phyloP scores from a whole-genome alignment of 2,888 invertebrate species.

The Ornithoptera alexandrae region DNA sequence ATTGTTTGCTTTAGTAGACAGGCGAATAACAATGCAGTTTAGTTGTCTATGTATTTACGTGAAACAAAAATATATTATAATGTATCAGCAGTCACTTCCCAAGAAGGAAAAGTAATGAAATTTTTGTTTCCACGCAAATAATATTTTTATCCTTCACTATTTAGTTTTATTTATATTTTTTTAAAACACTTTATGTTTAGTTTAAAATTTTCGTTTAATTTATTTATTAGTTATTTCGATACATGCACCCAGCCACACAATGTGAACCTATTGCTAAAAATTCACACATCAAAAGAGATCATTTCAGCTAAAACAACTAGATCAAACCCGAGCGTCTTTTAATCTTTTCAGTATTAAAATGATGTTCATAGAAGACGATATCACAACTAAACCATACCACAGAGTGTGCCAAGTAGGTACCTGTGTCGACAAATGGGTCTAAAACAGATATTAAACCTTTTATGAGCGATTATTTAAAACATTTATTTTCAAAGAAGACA shows the following conservation, averaged over 20 bases:
- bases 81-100: not conserved
- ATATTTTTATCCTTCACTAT: conserved; percentile 30
- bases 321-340: conserved; percentile 44
- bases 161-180: conserved; percentile 30
- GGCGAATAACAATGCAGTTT: conserved; percentile 32
- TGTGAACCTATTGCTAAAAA: conserved; percentile 56
- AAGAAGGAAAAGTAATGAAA: not conserved
- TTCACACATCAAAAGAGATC: conserved; percentile 36
- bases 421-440: conserved; percentile 58
- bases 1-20: conserved; percentile 34
- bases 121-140: conserved; percentile 34
- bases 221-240: conserved; percentile 54
- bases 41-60: conserved; percentile 37
- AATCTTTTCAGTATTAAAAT: conserved; percentile 39
- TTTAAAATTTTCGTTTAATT: conserved; percentile 36
- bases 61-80: conserved; percentile 40
- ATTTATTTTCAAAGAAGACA: conserved; percentile 62
- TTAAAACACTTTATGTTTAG: conserved; percentile 31
- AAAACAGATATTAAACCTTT: conserved; percentile 54
- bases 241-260: conserved; percentile 79
- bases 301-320: conserved; percentile 43
- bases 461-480: conserved; percentile 54
- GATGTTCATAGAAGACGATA: conserved; percentile 51
- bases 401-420: conserved; percentile 78
- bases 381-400: conserved; percentile 59